These are phyloP conservation scores for Pseudomugil tenellus DNA, from an alignment of 2,797 vertebrate genomes.

Conservation along the genomic window DNA sequence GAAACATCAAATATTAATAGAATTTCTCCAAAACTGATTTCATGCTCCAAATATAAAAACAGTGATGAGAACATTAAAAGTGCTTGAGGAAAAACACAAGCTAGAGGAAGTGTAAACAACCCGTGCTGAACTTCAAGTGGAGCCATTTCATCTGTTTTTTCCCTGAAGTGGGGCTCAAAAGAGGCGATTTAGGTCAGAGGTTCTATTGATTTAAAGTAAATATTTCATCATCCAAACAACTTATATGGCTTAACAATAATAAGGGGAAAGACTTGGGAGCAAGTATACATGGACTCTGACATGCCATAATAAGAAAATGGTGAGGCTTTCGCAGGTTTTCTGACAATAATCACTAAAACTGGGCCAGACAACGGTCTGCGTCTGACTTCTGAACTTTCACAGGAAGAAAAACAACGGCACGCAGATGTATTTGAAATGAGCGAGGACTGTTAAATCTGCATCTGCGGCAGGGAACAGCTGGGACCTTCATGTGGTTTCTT, in stretches of 20 bases:
- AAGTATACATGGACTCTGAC: conserved; percentile 39
- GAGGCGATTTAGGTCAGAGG: conserved; percentile 63
- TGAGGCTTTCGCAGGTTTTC: background rate
- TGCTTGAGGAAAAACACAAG: conserved; percentile 39
- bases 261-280: conserved; percentile 4
- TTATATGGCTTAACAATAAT: conserved; percentile 25
- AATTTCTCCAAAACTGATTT: conserved; percentile 4
- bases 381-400: background rate
- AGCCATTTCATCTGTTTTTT: conserved; percentile 36
- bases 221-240: conserved; percentile 53
- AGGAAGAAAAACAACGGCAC: background rate
- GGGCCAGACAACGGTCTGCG: background rate
- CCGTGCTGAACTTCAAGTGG: conserved; percentile 28
- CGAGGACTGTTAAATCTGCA: conserved; percentile 6
- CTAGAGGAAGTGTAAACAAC: conserved; percentile 58
- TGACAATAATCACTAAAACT: conserved; percentile 1
- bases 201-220: conserved; percentile 56
- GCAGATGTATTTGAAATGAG: background rate
- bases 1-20: conserved; percentile 27
- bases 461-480: conserved; percentile 38
- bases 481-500: conserved; percentile 44
- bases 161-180: conserved; percentile 28
- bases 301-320: conserved; percentile 38
- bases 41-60: conserved; percentile 32
- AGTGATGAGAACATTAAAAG: conserved; percentile 30